Conservation (phyloP, 1,140 invertebrate genomes). For the Drosophila subpulchrella region DNA sequence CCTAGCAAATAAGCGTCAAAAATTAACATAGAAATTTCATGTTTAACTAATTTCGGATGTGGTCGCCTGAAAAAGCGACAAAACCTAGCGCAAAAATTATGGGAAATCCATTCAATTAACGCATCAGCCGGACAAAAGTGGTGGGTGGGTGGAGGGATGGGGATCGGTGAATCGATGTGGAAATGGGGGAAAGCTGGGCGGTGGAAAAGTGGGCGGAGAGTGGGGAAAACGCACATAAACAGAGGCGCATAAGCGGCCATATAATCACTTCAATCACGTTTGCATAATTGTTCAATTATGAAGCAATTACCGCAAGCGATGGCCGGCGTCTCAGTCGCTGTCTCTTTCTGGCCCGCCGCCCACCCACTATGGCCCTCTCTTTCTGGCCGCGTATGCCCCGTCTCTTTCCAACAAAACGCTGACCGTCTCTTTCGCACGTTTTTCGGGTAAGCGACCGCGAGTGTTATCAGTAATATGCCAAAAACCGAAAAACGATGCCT, state of each 20-base stretch:
- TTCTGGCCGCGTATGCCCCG: slow-evolving; percentile 1
- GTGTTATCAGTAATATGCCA: slow-evolving; percentile 72
- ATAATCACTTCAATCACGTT: slow-evolving; percentile 82
- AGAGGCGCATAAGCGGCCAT: slow-evolving; percentile 73
- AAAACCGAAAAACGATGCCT: slow-evolving; percentile 69
- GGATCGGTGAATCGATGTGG: slow-evolving; percentile 15
- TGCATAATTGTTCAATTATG: slow-evolving; percentile 82
- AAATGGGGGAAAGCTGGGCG: background rate
- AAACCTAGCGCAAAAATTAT: slow-evolving; percentile 41
- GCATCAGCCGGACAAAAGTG: slow-evolving; percentile 1
- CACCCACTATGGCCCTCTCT: slow-evolving; percentile 2
- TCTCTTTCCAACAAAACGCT: background rate
- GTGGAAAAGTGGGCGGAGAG: background rate
- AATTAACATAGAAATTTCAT: slow-evolving; percentile 24
- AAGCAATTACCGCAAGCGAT: slow-evolving; percentile 78
- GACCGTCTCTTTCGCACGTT: slow-evolving; percentile 27
- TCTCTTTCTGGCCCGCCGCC: slow-evolving; percentile 1
- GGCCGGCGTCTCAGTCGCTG: slow-evolving; percentile 11
- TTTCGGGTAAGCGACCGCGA: slow-evolving; percentile 22
- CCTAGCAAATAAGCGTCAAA: too few species aligned
- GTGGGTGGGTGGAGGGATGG: too few species aligned
- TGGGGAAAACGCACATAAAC: slow-evolving; percentile 53
- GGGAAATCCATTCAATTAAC: slow-evolving; percentile 55
- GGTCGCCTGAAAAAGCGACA: slow-evolving; percentile 6
- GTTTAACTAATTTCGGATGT: slow-evolving; percentile 31